Evolutionary conservation across 2,113 vertebrate species (phyloP).

Genomic region (Potamarius usumacintae): DNA sequence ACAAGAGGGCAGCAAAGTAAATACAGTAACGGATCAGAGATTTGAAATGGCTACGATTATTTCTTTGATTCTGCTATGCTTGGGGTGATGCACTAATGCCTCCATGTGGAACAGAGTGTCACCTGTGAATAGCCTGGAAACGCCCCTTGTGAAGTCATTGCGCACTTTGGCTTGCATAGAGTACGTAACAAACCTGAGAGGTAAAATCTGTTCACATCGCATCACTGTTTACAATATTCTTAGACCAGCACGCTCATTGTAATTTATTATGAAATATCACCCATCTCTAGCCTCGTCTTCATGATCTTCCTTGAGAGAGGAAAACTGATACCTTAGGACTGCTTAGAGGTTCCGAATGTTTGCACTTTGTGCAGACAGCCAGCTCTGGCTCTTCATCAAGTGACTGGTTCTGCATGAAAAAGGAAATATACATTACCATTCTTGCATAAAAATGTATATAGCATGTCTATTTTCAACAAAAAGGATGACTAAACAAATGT

Average conservation of each 20-base stretch:
- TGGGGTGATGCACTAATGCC: not conserved
- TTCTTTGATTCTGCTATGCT: not conserved
- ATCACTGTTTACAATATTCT: not conserved
- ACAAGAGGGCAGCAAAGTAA: not conserved
- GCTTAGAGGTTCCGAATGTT: constrained; percentile 69
- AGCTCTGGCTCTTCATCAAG: constrained; percentile 55
- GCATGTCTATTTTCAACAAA: not conserved
- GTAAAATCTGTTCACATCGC: not conserved
- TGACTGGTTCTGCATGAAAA: constrained; percentile 68
- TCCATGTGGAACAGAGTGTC: not conserved
- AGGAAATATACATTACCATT: not conserved
- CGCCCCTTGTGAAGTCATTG: not conserved
- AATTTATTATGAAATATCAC: not conserved
- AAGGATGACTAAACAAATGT: constrained; percentile 19
- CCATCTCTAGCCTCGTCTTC: not conserved
- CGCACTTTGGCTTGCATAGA: not conserved
- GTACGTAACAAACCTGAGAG: not conserved
- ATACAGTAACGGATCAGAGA: not conserved
- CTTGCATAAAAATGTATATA: not conserved
- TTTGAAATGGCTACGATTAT: not conserved
- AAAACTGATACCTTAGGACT: constrained; percentile 75
- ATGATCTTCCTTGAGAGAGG: not conserved
- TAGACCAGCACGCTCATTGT: not conserved
- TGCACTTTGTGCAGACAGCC: constrained; percentile 79
- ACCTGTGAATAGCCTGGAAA: not conserved